Evolutionary conservation across 2,888 invertebrate genomes (phyloP), one percentile per base, ranked within the genome.

Genomic region (Cephus pygmeus): DNA sequence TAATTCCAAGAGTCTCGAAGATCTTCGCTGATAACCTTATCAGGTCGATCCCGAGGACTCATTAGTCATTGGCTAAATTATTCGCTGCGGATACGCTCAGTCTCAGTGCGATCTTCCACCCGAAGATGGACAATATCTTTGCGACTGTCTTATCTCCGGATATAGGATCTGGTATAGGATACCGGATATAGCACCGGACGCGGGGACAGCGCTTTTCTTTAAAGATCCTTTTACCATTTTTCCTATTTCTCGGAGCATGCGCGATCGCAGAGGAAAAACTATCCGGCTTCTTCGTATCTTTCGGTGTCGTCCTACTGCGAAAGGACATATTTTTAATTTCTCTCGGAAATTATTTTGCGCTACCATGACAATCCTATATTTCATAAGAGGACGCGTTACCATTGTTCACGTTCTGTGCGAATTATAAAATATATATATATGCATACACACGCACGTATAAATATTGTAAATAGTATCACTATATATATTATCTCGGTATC

Each of bases 91-190:
- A 56, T 9, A 0, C 56, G 23, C 9, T 56, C 9, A 9, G 40
- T 6, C 40, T 9, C 2, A 23, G 23, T 2, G 23, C 9, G 23
- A 56, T 2, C 56, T 23, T 9, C 56, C 23, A 2, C 9, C 23
- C 0, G 23, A 56, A 71, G 35, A 35, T 11, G 84, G 84, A 82
- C 86, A 82, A 85, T 85, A 84, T 81, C 80, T 87, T 83, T 69
- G 69, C 84, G 23, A 79, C 80, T 81, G 73, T 76, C 75, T 83
- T 83, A 76, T 79, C 79, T 79, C 69, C 69, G 69, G 34, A 78
- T 77, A 76, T 69, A 75, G 76, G 71, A n/a, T n/a, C n/a, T n/a
- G n/a, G n/a, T n/a, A n/a, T n/a, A n/a, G n/a, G n/a, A n/a, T n/a
- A n/a, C n/a, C n/a, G n/a, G n/a, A n/a, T n/a, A n/a, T n/a, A n/a